Evolutionary conservation across 2,888 invertebrate genomes (phyloP).

Genomic region (Endomychus coccineus): DNA sequence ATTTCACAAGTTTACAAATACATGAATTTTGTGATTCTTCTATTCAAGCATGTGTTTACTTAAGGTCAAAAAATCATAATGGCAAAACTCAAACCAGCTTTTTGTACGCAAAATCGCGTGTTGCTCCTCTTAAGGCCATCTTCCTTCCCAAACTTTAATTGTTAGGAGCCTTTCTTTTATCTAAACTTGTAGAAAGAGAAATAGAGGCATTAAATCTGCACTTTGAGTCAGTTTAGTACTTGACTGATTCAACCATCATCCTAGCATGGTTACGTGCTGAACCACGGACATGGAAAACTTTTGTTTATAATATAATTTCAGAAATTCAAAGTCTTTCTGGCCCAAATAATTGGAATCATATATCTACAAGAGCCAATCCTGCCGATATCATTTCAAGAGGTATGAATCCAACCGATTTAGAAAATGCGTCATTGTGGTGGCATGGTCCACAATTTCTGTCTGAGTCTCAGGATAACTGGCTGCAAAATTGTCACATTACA

Average conservation of each 20-base stretch:
- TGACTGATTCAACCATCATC: slow-evolving; percentile 12
- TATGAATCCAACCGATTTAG: slow-evolving; percentile 4
- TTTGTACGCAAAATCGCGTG: not conserved
- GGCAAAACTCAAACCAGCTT: not conserved
- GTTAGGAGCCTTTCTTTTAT: not conserved
- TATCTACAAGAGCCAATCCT: slow-evolving; percentile 1
- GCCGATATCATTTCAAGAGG: slow-evolving; percentile 5
- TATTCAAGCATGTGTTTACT: slow-evolving; percentile 2
- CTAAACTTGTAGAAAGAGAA: slow-evolving; percentile 10
- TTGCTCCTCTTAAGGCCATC: too few relatives aligned
- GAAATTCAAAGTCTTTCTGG: slow-evolving; percentile 3
- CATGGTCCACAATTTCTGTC: slow-evolving; percentile 4
- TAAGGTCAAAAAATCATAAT: not conserved
- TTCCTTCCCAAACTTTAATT: not conserved
- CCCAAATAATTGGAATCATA: slow-evolving; percentile 3
- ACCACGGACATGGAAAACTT: slow-evolving; percentile 16
- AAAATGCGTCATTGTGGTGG: slow-evolving; percentile 3
- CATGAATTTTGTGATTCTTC: too few relatives aligned
- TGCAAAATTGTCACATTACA: slow-evolving; percentile 1
- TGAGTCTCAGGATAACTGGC: slow-evolving; percentile 1
- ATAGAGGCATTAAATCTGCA: too few relatives aligned
- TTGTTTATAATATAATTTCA: slow-evolving; percentile 8
- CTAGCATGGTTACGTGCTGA: slow-evolving; percentile 10
- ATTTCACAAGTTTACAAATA: too few relatives aligned
- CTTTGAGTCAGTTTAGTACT: too few relatives aligned